Percentiles rank a stretch among this genome's conserved stretches.
Conservation (phyloP, 2,797 vertebrate species). For the Austrolebias charrua region DNA sequence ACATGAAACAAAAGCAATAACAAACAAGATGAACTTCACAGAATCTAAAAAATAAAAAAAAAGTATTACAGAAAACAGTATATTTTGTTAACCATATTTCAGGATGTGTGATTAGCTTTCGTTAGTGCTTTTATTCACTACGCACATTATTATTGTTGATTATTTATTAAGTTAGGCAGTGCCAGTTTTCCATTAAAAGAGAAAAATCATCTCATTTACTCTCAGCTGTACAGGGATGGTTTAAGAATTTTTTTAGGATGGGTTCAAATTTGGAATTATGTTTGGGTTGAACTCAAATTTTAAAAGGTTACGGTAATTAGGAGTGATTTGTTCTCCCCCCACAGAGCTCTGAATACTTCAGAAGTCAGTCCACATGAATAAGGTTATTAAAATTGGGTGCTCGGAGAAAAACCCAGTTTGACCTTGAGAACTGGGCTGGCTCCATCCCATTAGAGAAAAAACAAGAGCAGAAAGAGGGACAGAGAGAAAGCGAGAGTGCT, state of each 20-base stretch:
- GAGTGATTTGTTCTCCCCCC: neutral
- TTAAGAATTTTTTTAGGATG: neutral
- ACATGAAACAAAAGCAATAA: no score
- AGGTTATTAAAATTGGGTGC: slow-evolving; percentile 44
- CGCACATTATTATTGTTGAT: no score
- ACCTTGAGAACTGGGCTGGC: slow-evolving; percentile 55
- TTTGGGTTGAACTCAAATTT: neutral
- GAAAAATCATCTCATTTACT: no score
- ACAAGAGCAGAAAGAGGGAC: slow-evolving; percentile 36
- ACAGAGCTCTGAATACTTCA: slow-evolving; percentile 38
- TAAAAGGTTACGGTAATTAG: neutral
- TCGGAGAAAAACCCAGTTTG: slow-evolving; percentile 50
- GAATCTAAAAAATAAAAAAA: no score
- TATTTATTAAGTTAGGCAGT: no score
- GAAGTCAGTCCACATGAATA: slow-evolving; percentile 46
- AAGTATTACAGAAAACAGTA: no score
- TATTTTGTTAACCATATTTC: no score
- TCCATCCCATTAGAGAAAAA: slow-evolving; percentile 48
- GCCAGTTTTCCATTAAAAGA: no score
- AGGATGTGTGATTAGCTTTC: no score
- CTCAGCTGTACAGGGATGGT: no score
- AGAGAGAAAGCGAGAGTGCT: slow-evolving; percentile 7
- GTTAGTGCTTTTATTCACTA: no score
- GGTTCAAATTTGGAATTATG: neutral
- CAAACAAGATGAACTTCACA: no score